Base-by-base conservation (phyloP, 2,888 invertebrate genomes). In the Drosophila mulleri region DNA sequence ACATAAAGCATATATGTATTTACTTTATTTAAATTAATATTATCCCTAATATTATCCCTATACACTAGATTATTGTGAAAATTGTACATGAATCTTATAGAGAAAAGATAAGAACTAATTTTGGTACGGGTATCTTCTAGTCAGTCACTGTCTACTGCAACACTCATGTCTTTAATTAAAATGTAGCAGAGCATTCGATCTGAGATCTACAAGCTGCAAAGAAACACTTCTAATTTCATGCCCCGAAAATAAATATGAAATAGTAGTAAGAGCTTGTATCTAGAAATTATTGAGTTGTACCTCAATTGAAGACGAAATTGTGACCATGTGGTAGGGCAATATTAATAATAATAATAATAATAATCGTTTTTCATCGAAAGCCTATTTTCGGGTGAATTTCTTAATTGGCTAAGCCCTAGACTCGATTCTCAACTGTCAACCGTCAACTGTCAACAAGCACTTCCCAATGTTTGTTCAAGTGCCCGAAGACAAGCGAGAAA, bases 341-440 rank as follows among this genome's bases (percentile, higher is more conserved):
- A 37, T 12, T 32, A 50, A 29, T 48, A 48, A 48, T 29, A 48
- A 48, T 48, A 48, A 48, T 48, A 48, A 48, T 48, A n/a, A 48
- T 54, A 16, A 29, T 47, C 14, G 16, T 39, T 26, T 26, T 65
- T 67, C 70, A 52, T 64, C 26, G 18, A 61, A 58, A 62, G 60
- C 66, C 65, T 42, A 39, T 52, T 52, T 39, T 68, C 44, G 23
- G 65, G 57, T 63, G 80, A 72, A 57, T 58, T 65, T 67, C 61
- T 85, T 85, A 83, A 82, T 85, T 82, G 82, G 78, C 83, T 86
- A 70, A 82, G 80, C 86, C 42, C 63, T 78, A 32, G 32, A 18
- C 48, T 53, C 53, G 16, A 29, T 26, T 67, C 70, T 75, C 47
- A 47, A 26, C 47, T 47, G 47, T 26, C 47, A 44, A 44, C 11